Conservation (phyloP, 2,797 vertebrate species). For the Botia kubotai region DNA sequence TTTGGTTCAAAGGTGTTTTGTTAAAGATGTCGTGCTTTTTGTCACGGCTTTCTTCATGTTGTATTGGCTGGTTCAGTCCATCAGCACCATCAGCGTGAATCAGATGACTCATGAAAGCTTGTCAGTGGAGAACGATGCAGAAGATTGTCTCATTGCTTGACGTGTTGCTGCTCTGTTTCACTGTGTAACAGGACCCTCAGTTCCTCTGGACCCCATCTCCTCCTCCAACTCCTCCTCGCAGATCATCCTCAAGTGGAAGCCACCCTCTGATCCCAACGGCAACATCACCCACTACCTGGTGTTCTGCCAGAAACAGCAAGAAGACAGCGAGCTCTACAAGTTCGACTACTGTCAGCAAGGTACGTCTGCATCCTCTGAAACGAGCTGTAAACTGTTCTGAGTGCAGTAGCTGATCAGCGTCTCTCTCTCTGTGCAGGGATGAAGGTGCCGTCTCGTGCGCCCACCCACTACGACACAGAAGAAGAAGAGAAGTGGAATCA, state of each 20-base stretch:
- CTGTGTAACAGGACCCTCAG: conserved; percentile 84
- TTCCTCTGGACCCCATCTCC: conserved; percentile 91
- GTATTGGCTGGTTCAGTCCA: neutral
- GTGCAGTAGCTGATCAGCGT: neutral
- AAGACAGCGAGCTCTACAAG: conserved; percentile 90
- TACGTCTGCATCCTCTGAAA: conserved; percentile 55
- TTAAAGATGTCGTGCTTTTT: no score
- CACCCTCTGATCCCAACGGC: conserved; percentile 91
- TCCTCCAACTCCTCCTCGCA: conserved; percentile 94
- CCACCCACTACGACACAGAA: conserved; percentile 75
- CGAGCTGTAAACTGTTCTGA: no score
- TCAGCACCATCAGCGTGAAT: neutral
- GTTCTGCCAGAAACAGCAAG: conserved; percentile 87
- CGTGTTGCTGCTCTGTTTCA: conserved; percentile 1
- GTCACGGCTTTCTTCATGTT: no score
- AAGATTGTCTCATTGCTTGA: neutral
- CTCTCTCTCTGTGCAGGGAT: conserved; percentile 76
- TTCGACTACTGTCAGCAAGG: conserved; percentile 96
- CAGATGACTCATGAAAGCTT: conserved; percentile 35
- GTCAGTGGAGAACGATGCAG: conserved; percentile 17
- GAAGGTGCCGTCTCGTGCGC: conserved; percentile 88
- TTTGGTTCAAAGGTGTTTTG: no score
- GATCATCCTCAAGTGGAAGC: conserved; percentile 97
- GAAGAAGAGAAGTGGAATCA: conserved; percentile 83
- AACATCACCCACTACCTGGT: conserved; percentile 97